phyloP scores from a whole-genome alignment of 2,888 invertebrate species.

The Plebejus argus region DNA sequence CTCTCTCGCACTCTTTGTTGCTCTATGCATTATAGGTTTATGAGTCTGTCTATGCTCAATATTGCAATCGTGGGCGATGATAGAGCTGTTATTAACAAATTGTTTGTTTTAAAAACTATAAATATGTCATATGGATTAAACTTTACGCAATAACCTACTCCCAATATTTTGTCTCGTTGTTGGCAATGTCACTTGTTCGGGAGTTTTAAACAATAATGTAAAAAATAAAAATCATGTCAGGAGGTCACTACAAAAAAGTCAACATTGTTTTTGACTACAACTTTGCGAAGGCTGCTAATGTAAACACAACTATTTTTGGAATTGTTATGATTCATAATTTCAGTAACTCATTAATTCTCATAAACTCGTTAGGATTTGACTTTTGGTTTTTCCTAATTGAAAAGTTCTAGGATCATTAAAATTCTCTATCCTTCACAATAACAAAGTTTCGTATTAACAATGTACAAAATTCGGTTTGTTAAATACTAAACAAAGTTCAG shows the following conservation, averaged over 20 bases:
- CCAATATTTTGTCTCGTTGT: slow-evolving; percentile 23
- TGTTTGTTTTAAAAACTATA: background rate
- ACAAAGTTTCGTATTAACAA: too few relatives aligned
- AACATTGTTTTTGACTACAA: background rate
- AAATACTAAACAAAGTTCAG: too few relatives aligned
- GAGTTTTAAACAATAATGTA: background rate
- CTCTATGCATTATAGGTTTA: too few relatives aligned
- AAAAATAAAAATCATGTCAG: background rate
- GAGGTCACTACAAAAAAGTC: background rate
- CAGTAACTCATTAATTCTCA: too few relatives aligned
- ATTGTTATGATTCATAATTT: too few relatives aligned
- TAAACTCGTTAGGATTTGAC: too few relatives aligned
- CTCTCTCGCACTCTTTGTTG: too few relatives aligned
- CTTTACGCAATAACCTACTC: slow-evolving; percentile 11
- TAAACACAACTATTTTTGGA: background rate
- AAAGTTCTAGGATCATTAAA: too few relatives aligned
- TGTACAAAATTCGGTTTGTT: too few relatives aligned
- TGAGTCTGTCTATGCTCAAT: background rate
- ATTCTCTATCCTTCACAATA: too few relatives aligned
- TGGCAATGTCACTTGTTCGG: slow-evolving; percentile 6
- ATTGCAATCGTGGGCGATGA: background rate
- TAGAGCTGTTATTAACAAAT: slow-evolving; percentile 16
- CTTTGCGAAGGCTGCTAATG: background rate
- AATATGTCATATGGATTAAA: slow-evolving; percentile 9
- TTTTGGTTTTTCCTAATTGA: too few relatives aligned